Percentiles rank a stretch among this genome's conserved stretches.
phyloP scores from a whole-genome alignment of 53 echinoderm and acorn worm species.

The Arbacia lixula region DNA sequence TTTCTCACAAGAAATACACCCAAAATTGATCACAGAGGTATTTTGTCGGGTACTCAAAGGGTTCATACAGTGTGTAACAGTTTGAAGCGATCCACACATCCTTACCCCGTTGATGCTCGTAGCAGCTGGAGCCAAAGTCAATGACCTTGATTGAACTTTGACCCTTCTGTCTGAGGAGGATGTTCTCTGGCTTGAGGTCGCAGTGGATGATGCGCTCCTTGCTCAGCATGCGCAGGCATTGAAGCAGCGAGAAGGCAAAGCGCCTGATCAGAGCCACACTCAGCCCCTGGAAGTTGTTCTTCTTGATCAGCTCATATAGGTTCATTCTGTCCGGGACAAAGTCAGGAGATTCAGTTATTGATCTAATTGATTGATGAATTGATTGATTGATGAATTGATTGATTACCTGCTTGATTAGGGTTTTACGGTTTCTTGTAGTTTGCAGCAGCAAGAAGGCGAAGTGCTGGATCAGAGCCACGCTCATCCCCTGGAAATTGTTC shows the following conservation, averaged over 20 bases:
- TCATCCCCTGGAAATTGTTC: slow-evolving; percentile 98
- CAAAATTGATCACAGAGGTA: too few species aligned
- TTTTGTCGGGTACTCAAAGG: too few species aligned
- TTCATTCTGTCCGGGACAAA: slow-evolving; percentile 75
- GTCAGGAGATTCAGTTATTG: neutral
- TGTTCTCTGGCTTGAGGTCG: slow-evolving; percentile 96
- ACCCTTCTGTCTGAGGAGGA: slow-evolving; percentile 89
- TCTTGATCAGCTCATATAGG: slow-evolving; percentile 96
- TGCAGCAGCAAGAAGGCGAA: slow-evolving; percentile 88
- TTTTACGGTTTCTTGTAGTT: too few species aligned
- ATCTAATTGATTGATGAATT: too few species aligned
- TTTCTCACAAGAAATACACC: too few species aligned
- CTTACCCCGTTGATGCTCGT: slow-evolving; percentile 97
- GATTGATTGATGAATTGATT: neutral
- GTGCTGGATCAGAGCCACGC: slow-evolving; percentile 85
- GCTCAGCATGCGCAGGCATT: slow-evolving; percentile 82
- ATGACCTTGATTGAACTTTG: slow-evolving; percentile 98
- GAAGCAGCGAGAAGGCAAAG: slow-evolving; percentile 88
- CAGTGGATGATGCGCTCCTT: slow-evolving; percentile 93
- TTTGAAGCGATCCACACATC: too few species aligned
- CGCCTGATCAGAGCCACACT: slow-evolving; percentile 89
- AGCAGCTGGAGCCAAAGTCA: slow-evolving; percentile 98
- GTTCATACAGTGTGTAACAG: too few species aligned
- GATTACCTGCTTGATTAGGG: too few species aligned
- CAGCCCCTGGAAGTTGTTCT: slow-evolving; percentile 99